Percentiles rank a stretch among this genome's conserved stretches.
These are phyloP conservation scores for Myopa tessellatipennis DNA, from an alignment of 2,888 invertebrate genomes.

Conservation along the genomic window DNA sequence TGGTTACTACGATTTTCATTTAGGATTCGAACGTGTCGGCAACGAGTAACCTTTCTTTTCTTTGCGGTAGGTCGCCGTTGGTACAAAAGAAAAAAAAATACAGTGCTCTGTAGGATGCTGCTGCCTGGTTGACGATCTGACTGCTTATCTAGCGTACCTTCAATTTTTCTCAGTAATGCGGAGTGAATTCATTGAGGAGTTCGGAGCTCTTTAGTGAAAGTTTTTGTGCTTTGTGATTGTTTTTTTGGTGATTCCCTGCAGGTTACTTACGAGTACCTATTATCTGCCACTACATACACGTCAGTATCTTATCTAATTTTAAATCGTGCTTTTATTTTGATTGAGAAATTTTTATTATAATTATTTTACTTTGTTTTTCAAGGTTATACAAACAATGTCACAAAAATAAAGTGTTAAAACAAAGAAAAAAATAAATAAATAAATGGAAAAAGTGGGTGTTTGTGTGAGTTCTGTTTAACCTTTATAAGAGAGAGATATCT, in stretches of 20 bases:
- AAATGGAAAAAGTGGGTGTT: neutral
- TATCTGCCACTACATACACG: too few species aligned
- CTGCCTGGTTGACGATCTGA: neutral
- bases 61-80: conserved; percentile 40
- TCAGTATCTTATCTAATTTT: neutral
- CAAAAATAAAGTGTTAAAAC: conserved; percentile 4
- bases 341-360: neutral
- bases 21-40: conserved; percentile 33
- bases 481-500: too few species aligned
- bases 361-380: neutral
- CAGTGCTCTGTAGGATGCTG: neutral
- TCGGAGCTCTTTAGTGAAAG: neutral
- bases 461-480: neutral
- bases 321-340: neutral
- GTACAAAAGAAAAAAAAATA: neutral
- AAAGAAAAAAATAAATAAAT: neutral
- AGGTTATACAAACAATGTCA: conserved; percentile 24
- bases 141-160: neutral
- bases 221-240: neutral
- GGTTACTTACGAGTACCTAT: neutral
- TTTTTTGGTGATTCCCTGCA: neutral
- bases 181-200: neutral
- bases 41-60: conserved; percentile 1
- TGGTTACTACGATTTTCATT: conserved; percentile 28
- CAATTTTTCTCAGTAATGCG: neutral